Evolutionary conservation across 2,113 vertebrate species (phyloP), one percentile per base, ranked within the genome.

Genomic region (Azemiops feae): DNA sequence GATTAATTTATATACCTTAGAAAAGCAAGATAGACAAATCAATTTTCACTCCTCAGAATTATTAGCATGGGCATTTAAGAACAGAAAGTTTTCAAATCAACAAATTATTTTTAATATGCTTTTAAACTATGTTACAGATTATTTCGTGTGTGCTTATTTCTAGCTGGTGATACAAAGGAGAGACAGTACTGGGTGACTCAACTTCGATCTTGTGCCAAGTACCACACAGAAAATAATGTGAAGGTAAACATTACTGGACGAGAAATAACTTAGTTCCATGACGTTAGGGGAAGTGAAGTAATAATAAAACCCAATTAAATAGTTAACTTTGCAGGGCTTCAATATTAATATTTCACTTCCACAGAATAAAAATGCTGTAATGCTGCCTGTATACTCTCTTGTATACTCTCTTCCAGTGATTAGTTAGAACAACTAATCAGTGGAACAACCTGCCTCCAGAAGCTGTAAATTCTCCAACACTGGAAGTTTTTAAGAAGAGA

Each of bases 161-260:
- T 93, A 99, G 99, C 99, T 90, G 97, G 98, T 69, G 99, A 99
- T 96, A 97, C 98, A 91, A 99, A 98, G 95, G 99, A 99, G 97
- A 99, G 98, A 96, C 98, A 99, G 93, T 98, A 98, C 88, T 99
- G 99, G 99, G 98, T 99, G 97, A 98, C 96, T 97, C 99, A 99
- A 96, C 98, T 99, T 91, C 99, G 98, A 95, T 98, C 98, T 81
- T 99, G 99, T 97, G 98, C 98, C 97, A 98, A 98, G 96, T 97
- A 98, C 92, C 99, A 99, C 97, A 99, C 98, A 90, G 99, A 99
- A 97, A 97, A 96, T 94, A 98, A 97, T 97, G 97, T 98, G 86
- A 99, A 99, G 98, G 99, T 99, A 97, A 97, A 96, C 93, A 90
- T 94, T 30, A 5, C 23, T 1, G 92, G 55, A 14, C 1, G 30